Base-by-base conservation (phyloP, 2,113 vertebrate species). In the Otolemur garnettii region DNA sequence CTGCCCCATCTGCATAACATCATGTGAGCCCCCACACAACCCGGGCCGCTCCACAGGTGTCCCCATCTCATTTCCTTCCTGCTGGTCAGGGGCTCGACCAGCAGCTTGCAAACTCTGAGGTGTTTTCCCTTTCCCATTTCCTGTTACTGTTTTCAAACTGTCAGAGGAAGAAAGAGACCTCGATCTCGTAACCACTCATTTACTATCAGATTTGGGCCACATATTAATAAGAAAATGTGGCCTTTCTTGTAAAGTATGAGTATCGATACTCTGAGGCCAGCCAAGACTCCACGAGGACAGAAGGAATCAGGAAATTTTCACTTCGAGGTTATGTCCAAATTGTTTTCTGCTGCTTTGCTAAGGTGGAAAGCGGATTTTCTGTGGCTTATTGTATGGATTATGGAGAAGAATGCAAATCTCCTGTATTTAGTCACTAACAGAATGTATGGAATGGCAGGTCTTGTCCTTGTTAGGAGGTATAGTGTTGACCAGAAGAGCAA, bases 1-100 rank as follows among this genome's bases (percentile, higher is more conserved):
- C 14, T 7, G 13, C 72, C 26, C 72, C 24, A 28, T 38, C 22
- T 53, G 14, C 62, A 30, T 81, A 72, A 78, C 33, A 60, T 60
- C 60, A 1, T 84, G 30, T 17, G 50, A 30, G 82, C 24, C 24
- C 1, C 50, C 62, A n/a, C 74, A 33, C 0, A 4, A n/a, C 87
- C 90, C 5, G 24, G 8, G 86, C 86, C 19, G 13, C 88, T 35
- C 94, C 88, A 71, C 98, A 98, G 98, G 98, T 98, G 98, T 96
- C 91, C 96, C 66, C 26, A 2, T 60, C 97, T 97, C 98, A 98
- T 94, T 98, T 98, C 98, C 98, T 97, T 38, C 71, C 97, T 92
- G 55, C 74, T 95, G 94, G 93, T 94, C 95, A 91, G 80, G 84
- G 92, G 89, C 92, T 38, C 80, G 4, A 3, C 74, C 93, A 97